These are phyloP conservation scores for Neodiprion pinetum DNA, from an alignment of 1,140 invertebrate genomes.

Conservation along the genomic window DNA sequence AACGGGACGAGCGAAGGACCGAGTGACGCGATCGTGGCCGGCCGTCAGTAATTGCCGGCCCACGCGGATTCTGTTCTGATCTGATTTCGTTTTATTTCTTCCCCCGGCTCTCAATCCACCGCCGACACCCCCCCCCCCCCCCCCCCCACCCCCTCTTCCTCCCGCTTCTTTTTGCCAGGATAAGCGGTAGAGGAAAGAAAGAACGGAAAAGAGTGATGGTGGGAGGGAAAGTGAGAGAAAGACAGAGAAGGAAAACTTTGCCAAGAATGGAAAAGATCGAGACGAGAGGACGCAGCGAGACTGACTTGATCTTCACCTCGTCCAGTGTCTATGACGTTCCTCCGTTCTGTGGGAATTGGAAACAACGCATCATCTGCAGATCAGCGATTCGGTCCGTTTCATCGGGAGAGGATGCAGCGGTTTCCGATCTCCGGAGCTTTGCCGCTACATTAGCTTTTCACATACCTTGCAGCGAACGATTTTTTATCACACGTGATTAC, in stretches of 20 bases:
- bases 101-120: constrained; percentile 20
- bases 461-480: no score
- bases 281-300: not conserved
- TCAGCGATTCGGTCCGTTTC: not conserved
- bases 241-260: not conserved
- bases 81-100: constrained; percentile 41
- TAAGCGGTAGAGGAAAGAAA: constrained; percentile 4
- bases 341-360: not conserved
- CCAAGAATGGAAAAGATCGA: not conserved
- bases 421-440: not conserved
- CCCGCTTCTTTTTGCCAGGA: constrained; percentile 7
- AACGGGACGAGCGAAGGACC: no score
- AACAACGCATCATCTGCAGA: not conserved
- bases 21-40: not conserved
- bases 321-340: not conserved
- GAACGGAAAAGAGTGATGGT: not conserved
- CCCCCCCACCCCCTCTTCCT: constrained; percentile 7
- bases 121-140: not conserved
- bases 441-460: not conserved
- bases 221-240: not conserved
- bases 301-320: no score
- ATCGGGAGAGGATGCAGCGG: not conserved
- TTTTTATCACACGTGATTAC: no score
- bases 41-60: constrained; percentile 43
- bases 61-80: constrained; percentile 36